Evolutionary conservation across 2,113 vertebrate species (phyloP).

Genomic region (Chloroceryle aenea): DNA sequence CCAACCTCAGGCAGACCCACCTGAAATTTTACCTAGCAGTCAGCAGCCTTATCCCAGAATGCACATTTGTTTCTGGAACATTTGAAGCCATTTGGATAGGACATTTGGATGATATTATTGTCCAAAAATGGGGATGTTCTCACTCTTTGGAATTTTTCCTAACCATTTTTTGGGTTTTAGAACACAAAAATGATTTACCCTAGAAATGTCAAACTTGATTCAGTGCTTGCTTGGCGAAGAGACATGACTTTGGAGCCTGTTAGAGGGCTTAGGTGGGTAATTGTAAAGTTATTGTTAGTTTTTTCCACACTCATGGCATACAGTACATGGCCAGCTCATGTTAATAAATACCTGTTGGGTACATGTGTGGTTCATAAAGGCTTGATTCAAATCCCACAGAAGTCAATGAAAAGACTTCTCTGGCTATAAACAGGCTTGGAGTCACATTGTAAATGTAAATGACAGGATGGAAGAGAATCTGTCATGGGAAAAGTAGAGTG

Average conservation of each 20-base stretch:
- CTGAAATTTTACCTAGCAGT: constrained; percentile 52
- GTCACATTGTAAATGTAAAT: constrained; percentile 17
- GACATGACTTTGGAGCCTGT: constrained; percentile 45
- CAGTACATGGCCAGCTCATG: neutral
- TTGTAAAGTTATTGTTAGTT: constrained; percentile 68
- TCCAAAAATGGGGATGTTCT: constrained; percentile 65
- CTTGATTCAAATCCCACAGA: constrained; percentile 52
- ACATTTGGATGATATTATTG: constrained; percentile 62
- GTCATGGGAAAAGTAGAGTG: neutral
- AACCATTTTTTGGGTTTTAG: constrained; percentile 44
- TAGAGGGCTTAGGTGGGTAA: constrained; percentile 66
- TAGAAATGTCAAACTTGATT: constrained; percentile 72
- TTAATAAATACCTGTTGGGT: constrained; percentile 70
- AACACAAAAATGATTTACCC: constrained; percentile 63
- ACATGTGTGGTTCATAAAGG: constrained; percentile 61
- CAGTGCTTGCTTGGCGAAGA: constrained; percentile 53
- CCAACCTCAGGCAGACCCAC: neutral
- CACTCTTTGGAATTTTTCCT: constrained; percentile 64
- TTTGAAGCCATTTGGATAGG: constrained; percentile 58
- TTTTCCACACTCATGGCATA: constrained; percentile 62
- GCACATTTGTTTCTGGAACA: constrained; percentile 49
- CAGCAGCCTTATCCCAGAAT: neutral
- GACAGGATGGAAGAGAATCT: constrained; percentile 46
- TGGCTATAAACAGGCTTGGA: neutral
- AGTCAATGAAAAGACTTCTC: constrained; percentile 47